These are phyloP conservation scores for Marcusenius ussheri DNA, from an alignment of 2,113 vertebrate species.

Conservation along the genomic window DNA sequence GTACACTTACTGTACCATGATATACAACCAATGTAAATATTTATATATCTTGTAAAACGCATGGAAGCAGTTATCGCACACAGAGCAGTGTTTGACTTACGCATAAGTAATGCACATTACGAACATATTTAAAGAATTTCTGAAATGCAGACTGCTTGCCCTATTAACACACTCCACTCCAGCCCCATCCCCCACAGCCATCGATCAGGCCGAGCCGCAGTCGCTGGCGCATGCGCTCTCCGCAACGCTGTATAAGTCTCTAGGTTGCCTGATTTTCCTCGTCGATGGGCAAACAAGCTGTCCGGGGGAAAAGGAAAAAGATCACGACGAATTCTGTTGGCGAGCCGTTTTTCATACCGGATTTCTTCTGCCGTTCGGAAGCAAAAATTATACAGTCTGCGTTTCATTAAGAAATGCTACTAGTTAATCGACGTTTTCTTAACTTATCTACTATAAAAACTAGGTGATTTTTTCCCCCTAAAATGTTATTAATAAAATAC, in stretches of 20 bases:
- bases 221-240: constrained; percentile 54
- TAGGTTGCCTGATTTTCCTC: constrained; percentile 4
- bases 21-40: not conserved
- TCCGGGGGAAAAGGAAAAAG: not conserved
- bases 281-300: constrained; percentile 14
- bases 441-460: not conserved
- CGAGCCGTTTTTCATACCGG: not conserved
- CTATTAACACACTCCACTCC: constrained; percentile 43
- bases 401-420: not conserved
- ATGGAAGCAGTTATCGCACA: not conserved
- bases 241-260: not conserved
- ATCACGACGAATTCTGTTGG: not conserved
- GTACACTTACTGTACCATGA: not conserved
- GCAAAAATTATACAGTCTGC: not conserved
- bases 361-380: constrained; percentile 3
- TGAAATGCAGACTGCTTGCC: constrained; percentile 25
- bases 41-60: not conserved
- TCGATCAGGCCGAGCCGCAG: constrained; percentile 44
- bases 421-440: not conserved
- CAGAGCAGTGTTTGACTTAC: not conserved
- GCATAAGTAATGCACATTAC: not conserved
- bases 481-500: not conserved
- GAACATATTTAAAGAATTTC: not conserved
- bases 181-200: constrained; percentile 33
- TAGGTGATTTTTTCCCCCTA: not conserved